Conservation (phyloP, 1,140 invertebrate genomes). For the Subanguina moxae region DNA sequence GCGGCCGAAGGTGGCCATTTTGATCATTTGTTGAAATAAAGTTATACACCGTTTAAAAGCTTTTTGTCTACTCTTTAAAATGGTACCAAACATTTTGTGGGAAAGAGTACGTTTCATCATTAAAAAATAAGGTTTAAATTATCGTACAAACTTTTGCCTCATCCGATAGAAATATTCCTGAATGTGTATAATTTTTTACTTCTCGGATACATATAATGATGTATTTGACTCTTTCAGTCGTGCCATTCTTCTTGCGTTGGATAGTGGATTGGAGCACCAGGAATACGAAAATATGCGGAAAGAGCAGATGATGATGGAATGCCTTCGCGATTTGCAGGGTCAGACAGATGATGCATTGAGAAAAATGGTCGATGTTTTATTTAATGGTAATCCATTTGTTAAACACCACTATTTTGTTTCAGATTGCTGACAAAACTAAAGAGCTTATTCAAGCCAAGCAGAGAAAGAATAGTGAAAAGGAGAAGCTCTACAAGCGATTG, state of each 20-base stretch:
- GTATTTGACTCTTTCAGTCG: background rate
- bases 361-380: slow-evolving; percentile 2
- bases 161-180: too few relatives aligned
- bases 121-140: too few relatives aligned
- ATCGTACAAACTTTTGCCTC: too few relatives aligned
- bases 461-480: background rate
- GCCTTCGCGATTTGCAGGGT: background rate
- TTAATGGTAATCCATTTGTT: background rate
- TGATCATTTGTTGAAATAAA: too few relatives aligned
- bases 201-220: too few relatives aligned
- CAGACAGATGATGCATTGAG: slow-evolving; percentile 2
- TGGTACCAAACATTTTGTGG: too few relatives aligned
- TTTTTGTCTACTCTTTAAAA: too few relatives aligned
- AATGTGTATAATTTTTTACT: too few relatives aligned
- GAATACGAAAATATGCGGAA: slow-evolving; percentile 27
- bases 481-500: background rate
- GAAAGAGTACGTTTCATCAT: too few relatives aligned
- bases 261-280: slow-evolving; percentile 15
- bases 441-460: background rate
- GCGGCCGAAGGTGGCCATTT: too few relatives aligned
- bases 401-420: background rate
- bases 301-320: slow-evolving; percentile 19
- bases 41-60: too few relatives aligned
- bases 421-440: slow-evolving; percentile 7
- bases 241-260: background rate